These are phyloP conservation scores for Pseudopleuronectes americanus DNA, from an alignment of 2,797 vertebrate genomes.

Conservation along the genomic window DNA sequence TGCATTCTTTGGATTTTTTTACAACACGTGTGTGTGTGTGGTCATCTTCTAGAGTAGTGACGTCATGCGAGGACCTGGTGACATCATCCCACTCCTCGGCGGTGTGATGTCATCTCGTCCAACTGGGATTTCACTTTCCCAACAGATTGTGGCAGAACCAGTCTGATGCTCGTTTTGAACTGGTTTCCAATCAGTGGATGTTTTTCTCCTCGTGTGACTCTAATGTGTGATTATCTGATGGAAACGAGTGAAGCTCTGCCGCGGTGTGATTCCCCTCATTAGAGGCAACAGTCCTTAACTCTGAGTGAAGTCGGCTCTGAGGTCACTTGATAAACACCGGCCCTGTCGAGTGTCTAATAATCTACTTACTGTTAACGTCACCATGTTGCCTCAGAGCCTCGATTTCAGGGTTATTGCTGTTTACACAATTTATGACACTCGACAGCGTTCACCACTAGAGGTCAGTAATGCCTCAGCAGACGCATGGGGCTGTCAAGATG, in stretches of 20 bases:
- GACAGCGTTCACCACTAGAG: constrained; percentile 67
- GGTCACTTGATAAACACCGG: constrained; percentile 42
- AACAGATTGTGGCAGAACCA: neutral
- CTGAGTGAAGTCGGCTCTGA: constrained; percentile 29
- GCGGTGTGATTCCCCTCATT: constrained; percentile 49
- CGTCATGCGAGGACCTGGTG: too few relatives aligned
- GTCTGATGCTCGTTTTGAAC: constrained; percentile 27
- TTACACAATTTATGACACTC: constrained; percentile 35
- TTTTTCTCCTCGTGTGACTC: constrained; percentile 34
- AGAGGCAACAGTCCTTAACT: constrained; percentile 33
- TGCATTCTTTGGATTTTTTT: too few relatives aligned
- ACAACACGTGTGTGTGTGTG: too few relatives aligned
- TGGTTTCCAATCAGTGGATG: constrained; percentile 21
- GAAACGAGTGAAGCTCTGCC: constrained; percentile 33
- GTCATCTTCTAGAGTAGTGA: too few relatives aligned
- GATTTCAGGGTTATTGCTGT: constrained; percentile 30
- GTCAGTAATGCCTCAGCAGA: constrained; percentile 73
- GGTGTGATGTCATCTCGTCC: too few relatives aligned
- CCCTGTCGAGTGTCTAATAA: constrained; percentile 39
- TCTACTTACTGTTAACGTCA: constrained; percentile 42
- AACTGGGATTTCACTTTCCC: neutral
- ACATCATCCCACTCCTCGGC: too few relatives aligned
- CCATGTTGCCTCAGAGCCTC: constrained; percentile 21
- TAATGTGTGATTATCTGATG: constrained; percentile 52
- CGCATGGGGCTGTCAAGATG: neutral